phyloP scores from a whole-genome alignment of 1,140 invertebrate genomes.

The Leptestheria dahalacensis region DNA sequence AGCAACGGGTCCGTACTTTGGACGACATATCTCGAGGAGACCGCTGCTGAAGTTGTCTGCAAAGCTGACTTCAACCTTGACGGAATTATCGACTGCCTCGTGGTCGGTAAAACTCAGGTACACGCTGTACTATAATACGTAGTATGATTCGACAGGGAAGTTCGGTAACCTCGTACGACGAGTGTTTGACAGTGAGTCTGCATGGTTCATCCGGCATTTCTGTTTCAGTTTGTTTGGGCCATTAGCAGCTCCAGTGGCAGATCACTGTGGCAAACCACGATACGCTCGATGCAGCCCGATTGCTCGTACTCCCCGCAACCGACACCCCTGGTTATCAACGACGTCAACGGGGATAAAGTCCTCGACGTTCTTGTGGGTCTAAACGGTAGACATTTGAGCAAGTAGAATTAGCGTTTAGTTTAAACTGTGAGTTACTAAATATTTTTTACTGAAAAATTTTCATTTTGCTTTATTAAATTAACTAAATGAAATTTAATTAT shows the following conservation, averaged over 20 bases:
- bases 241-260: background rate
- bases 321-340: background rate
- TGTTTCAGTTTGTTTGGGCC: background rate
- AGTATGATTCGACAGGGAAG: background rate
- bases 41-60: background rate
- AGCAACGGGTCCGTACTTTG: constrained; percentile 8
- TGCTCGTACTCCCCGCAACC: background rate
- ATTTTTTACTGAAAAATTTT: too few species aligned
- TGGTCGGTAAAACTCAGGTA: constrained; percentile 8
- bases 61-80: constrained; percentile 6
- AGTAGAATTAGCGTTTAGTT: background rate
- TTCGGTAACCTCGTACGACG: too few species aligned
- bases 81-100: constrained; percentile 6
- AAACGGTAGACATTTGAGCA: background rate
- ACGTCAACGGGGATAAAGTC: constrained; percentile 6
- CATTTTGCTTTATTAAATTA: too few species aligned
- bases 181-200: too few species aligned
- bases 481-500: too few species aligned
- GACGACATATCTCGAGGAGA: constrained; percentile 6
- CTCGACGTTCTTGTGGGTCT: background rate
- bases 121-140: background rate
- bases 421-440: too few species aligned
- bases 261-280: background rate
- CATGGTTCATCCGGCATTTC: too few species aligned
- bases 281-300: background rate